A percentile compares a stretch with the other conserved stretches of the same genome.
Conservation (phyloP, 2,888 invertebrate genomes). For the Tenthredo livida region DNA sequence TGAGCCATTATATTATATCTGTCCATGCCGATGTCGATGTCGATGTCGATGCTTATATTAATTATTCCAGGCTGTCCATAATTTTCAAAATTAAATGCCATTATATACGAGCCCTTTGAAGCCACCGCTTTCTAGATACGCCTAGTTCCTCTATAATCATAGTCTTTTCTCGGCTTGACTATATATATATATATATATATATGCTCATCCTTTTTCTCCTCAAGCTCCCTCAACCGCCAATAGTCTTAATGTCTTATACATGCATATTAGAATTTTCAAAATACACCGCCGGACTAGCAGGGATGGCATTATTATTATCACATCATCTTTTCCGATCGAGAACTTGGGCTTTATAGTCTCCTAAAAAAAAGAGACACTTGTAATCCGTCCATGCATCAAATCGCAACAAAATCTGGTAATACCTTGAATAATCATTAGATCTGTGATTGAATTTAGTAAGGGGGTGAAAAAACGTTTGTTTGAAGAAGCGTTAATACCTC, state of each 20-base stretch:
- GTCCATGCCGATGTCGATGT: background rate
- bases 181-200: background rate
- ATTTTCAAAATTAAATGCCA: slow-evolving; percentile 61
- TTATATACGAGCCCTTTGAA: slow-evolving; percentile 57
- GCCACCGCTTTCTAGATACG: slow-evolving; percentile 54
- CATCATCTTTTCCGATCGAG: background rate
- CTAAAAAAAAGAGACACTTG: background rate
- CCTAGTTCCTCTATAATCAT: slow-evolving; percentile 45
- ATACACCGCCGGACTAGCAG: background rate
- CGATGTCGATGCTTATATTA: slow-evolving; percentile 8
- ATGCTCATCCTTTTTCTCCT: background rate
- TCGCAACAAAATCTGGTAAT: no score
- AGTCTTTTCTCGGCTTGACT: slow-evolving; percentile 24
- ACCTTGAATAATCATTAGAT: background rate
- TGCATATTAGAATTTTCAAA: background rate
- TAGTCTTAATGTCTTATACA: background rate
- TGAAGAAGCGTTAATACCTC: no score
- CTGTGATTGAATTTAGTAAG: no score
- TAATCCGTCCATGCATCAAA: background rate
- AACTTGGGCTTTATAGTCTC: background rate
- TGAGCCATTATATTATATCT: background rate
- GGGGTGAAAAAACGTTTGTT: no score
- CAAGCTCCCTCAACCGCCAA: background rate
- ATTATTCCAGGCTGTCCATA: slow-evolving; percentile 60
- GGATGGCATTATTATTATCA: background rate